These are phyloP conservation scores for Pandion haliaetus DNA, from an alignment of 2,113 vertebrate genomes.

Conservation along the genomic window DNA sequence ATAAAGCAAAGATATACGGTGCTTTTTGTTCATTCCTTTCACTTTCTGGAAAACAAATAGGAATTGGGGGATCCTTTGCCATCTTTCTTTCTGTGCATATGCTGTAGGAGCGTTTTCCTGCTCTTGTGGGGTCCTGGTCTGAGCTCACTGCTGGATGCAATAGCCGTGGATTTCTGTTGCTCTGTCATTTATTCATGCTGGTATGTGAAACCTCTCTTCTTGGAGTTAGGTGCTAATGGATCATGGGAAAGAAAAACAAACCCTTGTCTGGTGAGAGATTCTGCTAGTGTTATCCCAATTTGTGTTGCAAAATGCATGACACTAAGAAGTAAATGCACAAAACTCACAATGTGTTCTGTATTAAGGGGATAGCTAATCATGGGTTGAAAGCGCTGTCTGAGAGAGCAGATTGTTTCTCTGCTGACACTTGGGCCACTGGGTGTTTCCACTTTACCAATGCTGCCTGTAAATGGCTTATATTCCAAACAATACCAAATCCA, in stretches of 20 bases:
- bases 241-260: neutral
- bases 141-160: neutral
- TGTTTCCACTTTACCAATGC: neutral
- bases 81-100: neutral
- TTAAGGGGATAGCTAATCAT: neutral
- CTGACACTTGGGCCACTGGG: neutral
- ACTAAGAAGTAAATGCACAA: neutral
- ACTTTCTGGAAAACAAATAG: neutral
- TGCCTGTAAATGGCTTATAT: neutral
- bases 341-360: neutral
- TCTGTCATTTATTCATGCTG: neutral
- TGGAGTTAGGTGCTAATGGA: neutral
- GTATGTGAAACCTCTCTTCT: neutral
- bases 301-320: neutral
- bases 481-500: neutral
- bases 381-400: neutral
- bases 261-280: neutral
- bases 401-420: neutral
- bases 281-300: neutral
- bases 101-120: neutral
- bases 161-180: neutral
- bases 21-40: neutral
- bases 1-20: neutral
- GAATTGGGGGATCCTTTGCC: neutral
- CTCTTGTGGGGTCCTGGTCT: neutral